Percentiles rank a stretch among this genome's conserved stretches.
Conservation (phyloP, 2,888 invertebrate genomes). For the Tolmerus cingulatus region DNA sequence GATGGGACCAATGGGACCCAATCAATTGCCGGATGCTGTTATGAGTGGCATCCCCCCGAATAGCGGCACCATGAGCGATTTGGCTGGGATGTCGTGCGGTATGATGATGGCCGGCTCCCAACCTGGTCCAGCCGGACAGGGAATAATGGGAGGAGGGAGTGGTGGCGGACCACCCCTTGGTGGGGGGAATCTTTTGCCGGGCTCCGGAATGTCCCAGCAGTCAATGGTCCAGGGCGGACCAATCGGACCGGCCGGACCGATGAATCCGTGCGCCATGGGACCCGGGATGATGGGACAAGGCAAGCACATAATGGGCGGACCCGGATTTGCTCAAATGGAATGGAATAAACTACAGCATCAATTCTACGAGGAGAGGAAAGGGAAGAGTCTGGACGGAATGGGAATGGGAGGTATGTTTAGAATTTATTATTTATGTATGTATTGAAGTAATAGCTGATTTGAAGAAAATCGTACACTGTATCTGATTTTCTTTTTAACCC, state of each 20-base stretch:
- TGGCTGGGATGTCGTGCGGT: slow-evolving; percentile 38
- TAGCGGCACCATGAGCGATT: slow-evolving; percentile 36
- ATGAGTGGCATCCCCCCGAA: slow-evolving; percentile 49
- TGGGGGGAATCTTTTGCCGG: neutral
- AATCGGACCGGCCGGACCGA: slow-evolving; percentile 46
- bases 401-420: slow-evolving; percentile 20
- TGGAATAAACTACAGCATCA: slow-evolving; percentile 92
- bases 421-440: neutral
- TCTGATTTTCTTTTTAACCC: too few relatives aligned
- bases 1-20: slow-evolving; percentile 57
- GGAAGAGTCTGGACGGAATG: slow-evolving; percentile 55
- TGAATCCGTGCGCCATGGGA: slow-evolving; percentile 44
- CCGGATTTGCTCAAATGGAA: slow-evolving; percentile 75
- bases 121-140: slow-evolving; percentile 24
- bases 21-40: slow-evolving; percentile 52
- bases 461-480: too few relatives aligned
- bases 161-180: slow-evolving; percentile 28
- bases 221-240: slow-evolving; percentile 45
- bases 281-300: slow-evolving; percentile 48
- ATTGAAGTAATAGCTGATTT: too few relatives aligned
- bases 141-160: slow-evolving; percentile 47
- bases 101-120: slow-evolving; percentile 35
- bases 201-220: slow-evolving; percentile 3
- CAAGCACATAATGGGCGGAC: slow-evolving; percentile 50
- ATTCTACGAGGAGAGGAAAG: slow-evolving; percentile 76